These are phyloP conservation scores for Parauchenoglanis ngamensis DNA, from an alignment of 2,797 vertebrate species.

Conservation along the genomic window DNA sequence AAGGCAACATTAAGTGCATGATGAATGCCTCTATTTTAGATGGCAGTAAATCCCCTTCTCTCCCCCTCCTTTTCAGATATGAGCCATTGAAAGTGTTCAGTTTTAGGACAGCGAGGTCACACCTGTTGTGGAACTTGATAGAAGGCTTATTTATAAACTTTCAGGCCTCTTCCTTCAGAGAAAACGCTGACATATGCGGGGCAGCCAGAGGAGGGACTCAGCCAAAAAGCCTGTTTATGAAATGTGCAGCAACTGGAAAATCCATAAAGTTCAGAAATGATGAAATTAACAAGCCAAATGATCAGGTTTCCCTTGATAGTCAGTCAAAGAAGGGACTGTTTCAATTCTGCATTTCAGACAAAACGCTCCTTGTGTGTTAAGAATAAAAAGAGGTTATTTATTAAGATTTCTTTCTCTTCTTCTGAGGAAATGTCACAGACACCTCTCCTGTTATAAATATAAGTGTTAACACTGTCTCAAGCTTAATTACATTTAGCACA, in stretches of 20 bases:
- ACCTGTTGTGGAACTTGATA: slow-evolving; percentile 99
- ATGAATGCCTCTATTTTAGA: slow-evolving; percentile 57
- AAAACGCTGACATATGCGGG: slow-evolving; percentile 91
- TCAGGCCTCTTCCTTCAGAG: slow-evolving; percentile 96
- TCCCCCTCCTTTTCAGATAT: slow-evolving; percentile 67
- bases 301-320: slow-evolving; percentile 67
- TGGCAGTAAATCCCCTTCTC: slow-evolving; percentile 71
- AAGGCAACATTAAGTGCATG: slow-evolving; percentile 55
- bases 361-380: slow-evolving; percentile 1
- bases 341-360: slow-evolving; percentile 34
- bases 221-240: slow-evolving; percentile 95
- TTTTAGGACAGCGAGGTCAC: slow-evolving; percentile 99
- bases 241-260: slow-evolving; percentile 91
- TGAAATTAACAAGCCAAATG: slow-evolving; percentile 87
- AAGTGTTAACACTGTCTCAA: neutral
- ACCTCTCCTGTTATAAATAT: neutral
- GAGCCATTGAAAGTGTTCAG: slow-evolving; percentile 94
- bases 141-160: slow-evolving; percentile 99
- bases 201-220: slow-evolving; percentile 59
- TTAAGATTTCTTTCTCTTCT: neutral
- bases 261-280: slow-evolving; percentile 91
- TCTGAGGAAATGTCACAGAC: neutral
- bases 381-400: slow-evolving; percentile 18
- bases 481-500: neutral
- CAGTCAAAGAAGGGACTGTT: slow-evolving; percentile 47